A percentile compares a stretch with the other conserved stretches of the same genome.
phyloP scores from a whole-genome alignment of 2,888 invertebrate species.

The Hypolimnas misippus region DNA sequence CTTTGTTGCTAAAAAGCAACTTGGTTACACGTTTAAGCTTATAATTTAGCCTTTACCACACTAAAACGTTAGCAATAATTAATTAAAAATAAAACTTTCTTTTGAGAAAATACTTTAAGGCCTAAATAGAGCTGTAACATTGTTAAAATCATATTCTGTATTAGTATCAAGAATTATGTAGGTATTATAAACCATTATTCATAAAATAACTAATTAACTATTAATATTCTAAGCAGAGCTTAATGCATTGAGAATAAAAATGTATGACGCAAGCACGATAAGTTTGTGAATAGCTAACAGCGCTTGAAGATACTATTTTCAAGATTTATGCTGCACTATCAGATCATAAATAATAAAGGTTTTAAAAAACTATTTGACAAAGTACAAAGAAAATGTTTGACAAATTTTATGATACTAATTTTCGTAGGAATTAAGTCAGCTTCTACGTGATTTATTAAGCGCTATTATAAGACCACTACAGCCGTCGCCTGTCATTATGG shows the following conservation, averaged over 20 bases:
- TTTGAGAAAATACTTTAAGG: no score
- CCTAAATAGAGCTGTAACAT: no score
- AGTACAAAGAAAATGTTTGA: no score
- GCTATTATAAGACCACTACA: background rate
- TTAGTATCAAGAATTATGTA: no score
- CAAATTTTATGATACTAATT: background rate
- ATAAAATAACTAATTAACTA: slow-evolving; percentile 5
- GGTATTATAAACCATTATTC: background rate
- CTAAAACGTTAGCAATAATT: no score
- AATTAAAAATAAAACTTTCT: no score
- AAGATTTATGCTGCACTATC: background rate
- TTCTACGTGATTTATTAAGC: slow-evolving; percentile 5
- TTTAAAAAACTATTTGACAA: background rate
- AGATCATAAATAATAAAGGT: slow-evolving; percentile 10
- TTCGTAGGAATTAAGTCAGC: slow-evolving; percentile 1
- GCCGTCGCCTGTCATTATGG: background rate
- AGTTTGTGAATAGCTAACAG: background rate
- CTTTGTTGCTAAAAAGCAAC: no score
- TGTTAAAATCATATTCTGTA: no score
- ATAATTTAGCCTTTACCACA: no score
- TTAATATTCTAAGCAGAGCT: slow-evolving; percentile 3
- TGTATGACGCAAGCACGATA: background rate
- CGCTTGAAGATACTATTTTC: background rate
- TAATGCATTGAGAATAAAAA: slow-evolving; percentile 12
- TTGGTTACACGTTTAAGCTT: no score